Evolutionary conservation across 2,113 vertebrate species (phyloP).

Genomic region (Balaenoptera acutorostrata): DNA sequence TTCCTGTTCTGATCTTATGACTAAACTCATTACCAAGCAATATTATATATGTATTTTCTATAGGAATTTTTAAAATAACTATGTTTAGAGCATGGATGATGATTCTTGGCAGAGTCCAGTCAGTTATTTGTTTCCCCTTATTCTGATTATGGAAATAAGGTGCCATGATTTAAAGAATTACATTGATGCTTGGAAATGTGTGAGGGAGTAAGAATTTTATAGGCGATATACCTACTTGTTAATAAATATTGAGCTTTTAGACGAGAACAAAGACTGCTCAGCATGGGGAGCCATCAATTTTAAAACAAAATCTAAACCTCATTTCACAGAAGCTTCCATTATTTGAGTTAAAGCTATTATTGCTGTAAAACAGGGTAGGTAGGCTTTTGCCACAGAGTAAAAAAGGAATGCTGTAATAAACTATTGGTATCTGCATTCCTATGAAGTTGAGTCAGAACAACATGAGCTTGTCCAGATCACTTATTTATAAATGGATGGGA

Average conservation of each 20-base stretch:
- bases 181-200: not conserved
- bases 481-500: not conserved
- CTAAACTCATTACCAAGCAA: not conserved
- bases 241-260: not conserved
- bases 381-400: not conserved
- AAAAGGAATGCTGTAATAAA: not conserved
- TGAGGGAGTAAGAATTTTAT: not conserved
- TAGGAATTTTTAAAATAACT: not conserved
- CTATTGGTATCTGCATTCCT: not conserved
- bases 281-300: not conserved
- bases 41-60: not conserved
- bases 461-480: not conserved
- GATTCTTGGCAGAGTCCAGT: not conserved
- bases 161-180: not conserved
- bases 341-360: not conserved
- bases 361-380: not conserved
- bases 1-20: not conserved
- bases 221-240: not conserved
- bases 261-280: not conserved
- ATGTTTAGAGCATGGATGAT: not conserved
- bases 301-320: not conserved
- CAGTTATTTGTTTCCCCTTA: not conserved
- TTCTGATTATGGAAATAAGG: not conserved
- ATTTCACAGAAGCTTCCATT: not conserved
- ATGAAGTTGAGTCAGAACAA: not conserved